Percentiles rank a stretch among this genome's conserved stretches.
These are phyloP conservation scores for Dyspetes luteomarginatus DNA, from an alignment of 2,888 invertebrate genomes.

Conservation along the genomic window DNA sequence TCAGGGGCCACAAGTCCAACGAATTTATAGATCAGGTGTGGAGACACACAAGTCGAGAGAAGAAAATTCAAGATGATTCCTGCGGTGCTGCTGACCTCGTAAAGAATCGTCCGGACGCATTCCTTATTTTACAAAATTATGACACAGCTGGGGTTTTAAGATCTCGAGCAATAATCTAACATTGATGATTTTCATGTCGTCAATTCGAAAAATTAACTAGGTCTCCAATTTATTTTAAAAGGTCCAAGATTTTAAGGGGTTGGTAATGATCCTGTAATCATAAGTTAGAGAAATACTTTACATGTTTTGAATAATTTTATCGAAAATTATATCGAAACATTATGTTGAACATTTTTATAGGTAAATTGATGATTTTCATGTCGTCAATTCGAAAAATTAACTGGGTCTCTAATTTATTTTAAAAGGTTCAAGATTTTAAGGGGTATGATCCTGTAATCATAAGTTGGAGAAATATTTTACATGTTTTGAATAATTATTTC, in stretches of 20 bases:
- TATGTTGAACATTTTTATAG: background rate
- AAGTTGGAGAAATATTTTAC: too few relatives aligned
- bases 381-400: background rate
- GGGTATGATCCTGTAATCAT: background rate
- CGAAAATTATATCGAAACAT: too few relatives aligned
- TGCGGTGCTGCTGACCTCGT: conserved; percentile 26
- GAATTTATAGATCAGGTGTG: conserved; percentile 62
- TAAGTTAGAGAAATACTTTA: too few relatives aligned
- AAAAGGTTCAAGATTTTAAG: background rate
- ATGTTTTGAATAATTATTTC: too few relatives aligned
- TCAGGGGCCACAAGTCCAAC: conserved; percentile 52
- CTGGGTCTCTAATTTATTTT: background rate
- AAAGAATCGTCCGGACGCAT: background rate
- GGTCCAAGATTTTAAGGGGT: background rate
- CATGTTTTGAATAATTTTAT: too few relatives aligned
- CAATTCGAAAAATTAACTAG: background rate
- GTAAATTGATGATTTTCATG: background rate
- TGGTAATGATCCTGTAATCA: background rate
- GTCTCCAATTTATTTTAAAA: background rate
- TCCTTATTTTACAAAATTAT: conserved; percentile 18
- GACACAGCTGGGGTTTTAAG: background rate
- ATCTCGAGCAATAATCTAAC: background rate
- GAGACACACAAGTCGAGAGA: conserved; percentile 28
- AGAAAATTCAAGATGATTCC: conserved; percentile 31
- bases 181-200: background rate